Conservation (phyloP, 2,888 invertebrate species). For the Eupithecia tripunctaria region DNA sequence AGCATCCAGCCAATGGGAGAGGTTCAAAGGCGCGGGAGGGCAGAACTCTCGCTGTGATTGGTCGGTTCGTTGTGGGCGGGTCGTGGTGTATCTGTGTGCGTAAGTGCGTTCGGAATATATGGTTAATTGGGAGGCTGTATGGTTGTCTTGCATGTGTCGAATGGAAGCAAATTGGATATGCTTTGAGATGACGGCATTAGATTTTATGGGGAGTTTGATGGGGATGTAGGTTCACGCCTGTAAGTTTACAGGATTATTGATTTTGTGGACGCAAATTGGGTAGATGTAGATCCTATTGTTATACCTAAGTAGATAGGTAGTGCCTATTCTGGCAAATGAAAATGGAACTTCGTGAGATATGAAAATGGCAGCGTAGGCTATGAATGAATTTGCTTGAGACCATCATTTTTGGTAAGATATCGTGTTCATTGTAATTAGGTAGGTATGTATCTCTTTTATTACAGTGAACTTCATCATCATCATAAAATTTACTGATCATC, state of each 20-base stretch:
- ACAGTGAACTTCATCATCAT: too few relatives aligned
- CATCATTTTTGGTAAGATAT: neutral
- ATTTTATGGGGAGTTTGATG: slow-evolving; percentile 45
- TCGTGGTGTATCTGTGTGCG: slow-evolving; percentile 61
- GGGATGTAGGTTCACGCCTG: slow-evolving; percentile 39
- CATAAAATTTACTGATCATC: too few relatives aligned
- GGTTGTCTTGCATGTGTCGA: slow-evolving; percentile 55
- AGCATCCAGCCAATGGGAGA: slow-evolving; percentile 66
- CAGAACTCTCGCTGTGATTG: slow-evolving; percentile 66
- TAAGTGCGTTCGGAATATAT: slow-evolving; percentile 68
- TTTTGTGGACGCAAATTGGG: slow-evolving; percentile 12
- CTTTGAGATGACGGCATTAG: slow-evolving; percentile 48
- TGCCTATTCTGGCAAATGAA: neutral
- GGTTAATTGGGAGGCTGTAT: slow-evolving; percentile 66
- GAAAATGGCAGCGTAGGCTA: neutral
- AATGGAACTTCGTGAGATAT: neutral
- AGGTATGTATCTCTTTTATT: too few relatives aligned
- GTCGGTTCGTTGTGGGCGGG: slow-evolving; percentile 62
- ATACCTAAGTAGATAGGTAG: too few relatives aligned
- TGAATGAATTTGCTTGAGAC: too few relatives aligned
- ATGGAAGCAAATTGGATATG: slow-evolving; percentile 57
- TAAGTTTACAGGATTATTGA: slow-evolving; percentile 24
- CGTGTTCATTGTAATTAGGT: neutral
- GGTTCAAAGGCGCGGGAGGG: slow-evolving; percentile 66
- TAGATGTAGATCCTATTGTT: neutral